These are phyloP conservation scores for Bellardia pandia DNA, from an alignment of 2,888 invertebrate genomes.

Conservation along the genomic window DNA sequence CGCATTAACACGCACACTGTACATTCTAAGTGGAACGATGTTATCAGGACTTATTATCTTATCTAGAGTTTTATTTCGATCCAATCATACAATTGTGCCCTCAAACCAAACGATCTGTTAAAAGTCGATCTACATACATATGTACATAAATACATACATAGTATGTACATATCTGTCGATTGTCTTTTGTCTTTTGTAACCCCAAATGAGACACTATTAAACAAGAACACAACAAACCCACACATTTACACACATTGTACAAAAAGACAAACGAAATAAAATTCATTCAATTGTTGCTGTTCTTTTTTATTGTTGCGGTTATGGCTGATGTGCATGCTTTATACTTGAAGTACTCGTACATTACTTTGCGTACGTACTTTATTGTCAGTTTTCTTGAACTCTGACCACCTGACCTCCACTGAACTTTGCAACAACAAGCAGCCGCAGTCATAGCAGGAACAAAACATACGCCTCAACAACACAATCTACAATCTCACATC, in stretches of 20 bases:
- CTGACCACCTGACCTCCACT: conserved; percentile 83
- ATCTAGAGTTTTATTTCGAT: conserved; percentile 54
- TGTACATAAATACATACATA: not conserved
- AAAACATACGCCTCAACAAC: conserved; percentile 33
- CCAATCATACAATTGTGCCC: conserved; percentile 37
- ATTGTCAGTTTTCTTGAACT: conserved; percentile 82
- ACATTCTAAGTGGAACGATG: conserved; percentile 4
- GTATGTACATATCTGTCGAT: not conserved
- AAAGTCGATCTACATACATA: conserved; percentile 6
- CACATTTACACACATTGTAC: not conserved
- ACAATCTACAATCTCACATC: conserved; percentile 23
- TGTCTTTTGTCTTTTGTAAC: conserved; percentile 9
- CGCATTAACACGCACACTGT: not conserved
- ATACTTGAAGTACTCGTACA: conserved; percentile 50
- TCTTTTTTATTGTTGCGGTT: not conserved
- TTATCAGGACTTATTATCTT: conserved; percentile 61
- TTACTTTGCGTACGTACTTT: conserved; percentile 78
- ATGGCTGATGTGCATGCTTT: conserved; percentile 47
- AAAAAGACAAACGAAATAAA: conserved; percentile 18
- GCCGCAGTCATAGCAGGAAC: conserved; percentile 25
- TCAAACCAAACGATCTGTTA: conserved; percentile 22
- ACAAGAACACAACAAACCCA: not conserved
- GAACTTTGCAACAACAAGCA: conserved; percentile 71
- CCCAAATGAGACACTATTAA: not conserved
- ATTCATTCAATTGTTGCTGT: conserved; percentile 6